Evolutionary conservation across 2,797 vertebrate species (phyloP), one percentile per base, ranked within the genome.

Genomic region (Merluccius polli): DNA sequence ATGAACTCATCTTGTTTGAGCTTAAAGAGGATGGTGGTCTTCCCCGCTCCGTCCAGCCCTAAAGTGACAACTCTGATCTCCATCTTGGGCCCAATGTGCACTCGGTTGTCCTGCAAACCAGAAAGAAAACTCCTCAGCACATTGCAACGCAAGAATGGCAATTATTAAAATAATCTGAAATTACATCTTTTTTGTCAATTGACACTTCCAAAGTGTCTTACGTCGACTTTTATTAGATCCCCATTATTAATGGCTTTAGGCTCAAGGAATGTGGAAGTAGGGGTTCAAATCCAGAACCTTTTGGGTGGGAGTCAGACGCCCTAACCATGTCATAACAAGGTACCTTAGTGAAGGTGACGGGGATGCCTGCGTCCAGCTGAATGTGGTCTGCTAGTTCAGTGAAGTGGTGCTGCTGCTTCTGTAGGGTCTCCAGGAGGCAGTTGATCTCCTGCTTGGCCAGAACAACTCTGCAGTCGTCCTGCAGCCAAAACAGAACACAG

Each of bases 331-430:
- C 21, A 1, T 29, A 0, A 30, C 15, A 16, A 32, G 67, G 67
- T 94, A 99, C 97, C 95, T 99, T 99, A 11, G 98, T 99, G 92
- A 99, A 99, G 77, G 98, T 99, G 82, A 99, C 98, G n/a, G 98
- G 97, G 91, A 99, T 98, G 76, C 97, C 97, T 9, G 97, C 97
- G 77, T 99, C 98, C 89, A 98, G 89, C 80, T 98, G 97, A 59
- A 98, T 93, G 70, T 99, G 97, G 89, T 99, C 97, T 1, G 97
- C 97, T 87, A 99, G 92, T 81, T 99, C 98, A 1, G 97, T 98
- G 87, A 99, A 99, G 85, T 99, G 98, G 81, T 99, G 98, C 91
- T 99, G 98, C 88, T 98, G 97, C 85, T 99, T 99, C 91, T 99
- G 97, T 73, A 99, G 90, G 0, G 96, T 98, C 91, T 98, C 97